Evolutionary conservation across 1,140 invertebrate species (phyloP).

Genomic region (Archivesica marissinica): DNA sequence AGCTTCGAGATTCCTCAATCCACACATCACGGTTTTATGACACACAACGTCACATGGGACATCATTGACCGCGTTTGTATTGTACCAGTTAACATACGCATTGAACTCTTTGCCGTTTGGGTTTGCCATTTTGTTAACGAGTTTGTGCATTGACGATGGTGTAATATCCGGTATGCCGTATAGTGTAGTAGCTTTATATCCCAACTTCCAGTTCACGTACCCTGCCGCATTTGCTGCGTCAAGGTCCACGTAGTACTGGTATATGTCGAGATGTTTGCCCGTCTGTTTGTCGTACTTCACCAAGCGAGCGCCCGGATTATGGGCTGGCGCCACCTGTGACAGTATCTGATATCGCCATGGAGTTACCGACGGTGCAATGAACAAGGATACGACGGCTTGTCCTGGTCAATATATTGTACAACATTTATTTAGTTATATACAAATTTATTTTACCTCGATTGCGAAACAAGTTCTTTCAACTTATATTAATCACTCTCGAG

Average conservation of each 20-base stretch:
- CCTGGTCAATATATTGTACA: too few relatives aligned
- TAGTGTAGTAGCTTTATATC: constrained; percentile 89
- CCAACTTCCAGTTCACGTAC: constrained; percentile 89
- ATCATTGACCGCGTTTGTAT: background rate
- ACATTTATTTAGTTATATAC: too few relatives aligned
- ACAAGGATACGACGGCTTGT: constrained; percentile 51
- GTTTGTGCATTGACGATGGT: constrained; percentile 88
- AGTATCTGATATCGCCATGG: constrained; percentile 82
- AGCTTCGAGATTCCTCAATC: constrained; percentile 9
- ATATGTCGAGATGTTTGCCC: constrained; percentile 93
- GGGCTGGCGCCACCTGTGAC: constrained; percentile 86
- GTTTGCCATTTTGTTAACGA: background rate
- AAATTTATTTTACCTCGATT: too few relatives aligned
- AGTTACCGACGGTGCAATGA: constrained; percentile 69
- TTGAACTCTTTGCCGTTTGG: background rate
- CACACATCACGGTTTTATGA: constrained; percentile 41
- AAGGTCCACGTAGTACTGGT: constrained; percentile 93
- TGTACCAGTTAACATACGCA: constrained; percentile 42
- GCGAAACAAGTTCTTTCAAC: too few relatives aligned
- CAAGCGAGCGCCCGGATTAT: constrained; percentile 93
- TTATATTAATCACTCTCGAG: too few relatives aligned
- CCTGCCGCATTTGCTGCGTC: constrained; percentile 89
- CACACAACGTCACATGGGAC: constrained; percentile 6
- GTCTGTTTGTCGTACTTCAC: constrained; percentile 94
- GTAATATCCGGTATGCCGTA: constrained; percentile 90